phyloP scores from a whole-genome alignment of 2,113 vertebrate genomes.

The Narcine bancroftii region DNA sequence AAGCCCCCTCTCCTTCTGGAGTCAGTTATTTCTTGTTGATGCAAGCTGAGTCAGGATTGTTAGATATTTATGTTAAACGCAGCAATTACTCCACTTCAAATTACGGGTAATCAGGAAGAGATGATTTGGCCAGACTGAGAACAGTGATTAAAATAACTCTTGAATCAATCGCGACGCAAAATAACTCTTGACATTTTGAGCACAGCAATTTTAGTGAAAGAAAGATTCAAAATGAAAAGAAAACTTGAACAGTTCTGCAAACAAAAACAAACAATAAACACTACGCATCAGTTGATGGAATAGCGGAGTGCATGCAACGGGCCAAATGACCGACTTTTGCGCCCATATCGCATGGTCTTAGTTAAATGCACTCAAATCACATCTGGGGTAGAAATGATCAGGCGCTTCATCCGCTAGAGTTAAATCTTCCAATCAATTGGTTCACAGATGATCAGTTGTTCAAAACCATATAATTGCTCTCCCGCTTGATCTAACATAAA shows the following conservation, averaged over 20 bases:
- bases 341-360: too few species aligned
- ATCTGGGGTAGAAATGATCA: not conserved
- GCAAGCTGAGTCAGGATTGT: not conserved
- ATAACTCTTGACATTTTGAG: not conserved
- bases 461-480: not conserved
- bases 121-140: conserved; percentile 21
- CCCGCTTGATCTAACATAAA: too few species aligned
- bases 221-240: not conserved
- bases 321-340: too few species aligned
- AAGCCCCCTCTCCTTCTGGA: not conserved
- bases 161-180: not conserved
- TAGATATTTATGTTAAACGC: conserved; percentile 31
- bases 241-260: not conserved
- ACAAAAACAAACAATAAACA: too few species aligned
- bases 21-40: conserved; percentile 10
- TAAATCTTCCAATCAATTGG: not conserved
- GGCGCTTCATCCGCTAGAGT: not conserved
- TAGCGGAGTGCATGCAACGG: too few species aligned
- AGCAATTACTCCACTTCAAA: conserved; percentile 35
- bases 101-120: conserved; percentile 32
- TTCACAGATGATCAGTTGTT: not conserved
- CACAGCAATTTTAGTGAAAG: not conserved
- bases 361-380: not conserved
- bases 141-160: conserved; percentile 29
- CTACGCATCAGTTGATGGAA: too few species aligned